Conservation (phyloP, 2,797 vertebrate species). For the Psittacula derbiana region DNA sequence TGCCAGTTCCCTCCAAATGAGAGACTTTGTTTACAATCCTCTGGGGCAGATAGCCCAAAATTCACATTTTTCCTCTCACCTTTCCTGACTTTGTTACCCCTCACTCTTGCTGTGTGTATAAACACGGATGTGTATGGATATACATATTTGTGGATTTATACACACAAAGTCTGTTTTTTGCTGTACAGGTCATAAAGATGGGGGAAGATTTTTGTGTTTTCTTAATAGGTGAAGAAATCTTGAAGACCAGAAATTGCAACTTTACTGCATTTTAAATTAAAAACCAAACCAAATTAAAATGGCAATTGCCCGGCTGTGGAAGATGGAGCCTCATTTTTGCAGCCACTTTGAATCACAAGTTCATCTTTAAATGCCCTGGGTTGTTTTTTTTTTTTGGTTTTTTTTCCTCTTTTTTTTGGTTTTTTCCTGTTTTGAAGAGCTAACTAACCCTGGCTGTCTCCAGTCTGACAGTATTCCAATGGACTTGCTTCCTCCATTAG, state of each 20-base stretch:
- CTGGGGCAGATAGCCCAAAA: slow-evolving; percentile 1
- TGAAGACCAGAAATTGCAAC: slow-evolving; percentile 79
- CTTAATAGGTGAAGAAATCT: slow-evolving; percentile 83
- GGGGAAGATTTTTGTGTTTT: slow-evolving; percentile 82
- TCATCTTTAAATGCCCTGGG: slow-evolving; percentile 71
- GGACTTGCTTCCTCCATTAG: slow-evolving; percentile 78
- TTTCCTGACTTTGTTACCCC: background rate
- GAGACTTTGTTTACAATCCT: slow-evolving; percentile 19
- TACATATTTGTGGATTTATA: slow-evolving; percentile 66
- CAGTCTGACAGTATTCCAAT: slow-evolving; percentile 69
- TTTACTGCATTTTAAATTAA: slow-evolving; percentile 70
- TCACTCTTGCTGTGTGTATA: slow-evolving; percentile 46
- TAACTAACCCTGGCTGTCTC: slow-evolving; percentile 74
- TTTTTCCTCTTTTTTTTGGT: background rate
- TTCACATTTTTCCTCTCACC: slow-evolving; percentile 24
- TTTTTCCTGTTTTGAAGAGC: slow-evolving; percentile 68
- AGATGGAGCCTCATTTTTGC: slow-evolving; percentile 75
- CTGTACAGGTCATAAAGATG: slow-evolving; percentile 74
- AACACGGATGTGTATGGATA: slow-evolving; percentile 37
- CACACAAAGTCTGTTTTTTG: slow-evolving; percentile 42
- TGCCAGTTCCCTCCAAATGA: background rate
- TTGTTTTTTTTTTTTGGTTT: background rate
- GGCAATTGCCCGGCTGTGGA: slow-evolving; percentile 70
- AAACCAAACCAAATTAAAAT: background rate
- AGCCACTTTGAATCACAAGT: slow-evolving; percentile 69